These are phyloP conservation scores for Cairina moschata DNA, from an alignment of 2,113 vertebrate genomes.

Conservation along the genomic window DNA sequence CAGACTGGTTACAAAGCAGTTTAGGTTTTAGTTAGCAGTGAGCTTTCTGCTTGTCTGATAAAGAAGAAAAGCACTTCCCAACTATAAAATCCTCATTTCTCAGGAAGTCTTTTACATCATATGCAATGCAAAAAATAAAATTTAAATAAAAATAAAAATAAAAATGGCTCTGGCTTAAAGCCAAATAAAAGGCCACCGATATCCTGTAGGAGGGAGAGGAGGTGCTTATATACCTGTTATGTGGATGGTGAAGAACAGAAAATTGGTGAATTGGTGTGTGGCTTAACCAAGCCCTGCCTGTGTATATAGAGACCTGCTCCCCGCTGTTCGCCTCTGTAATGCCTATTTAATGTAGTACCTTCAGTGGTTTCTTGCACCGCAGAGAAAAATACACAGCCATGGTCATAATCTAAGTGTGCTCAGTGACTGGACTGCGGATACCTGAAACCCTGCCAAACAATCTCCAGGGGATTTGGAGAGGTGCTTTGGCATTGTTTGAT, in stretches of 20 bases:
- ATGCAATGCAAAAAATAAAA: too few species aligned
- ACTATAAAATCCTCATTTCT: neutral
- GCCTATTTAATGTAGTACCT: neutral
- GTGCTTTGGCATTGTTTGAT: neutral
- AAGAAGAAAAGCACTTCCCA: neutral
- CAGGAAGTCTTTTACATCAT: neutral
- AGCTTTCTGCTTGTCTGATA: neutral
- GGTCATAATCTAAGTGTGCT: neutral
- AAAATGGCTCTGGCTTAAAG: neutral
- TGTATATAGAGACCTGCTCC: neutral
- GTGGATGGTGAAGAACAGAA: fast-evolving
- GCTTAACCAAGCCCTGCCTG: neutral
- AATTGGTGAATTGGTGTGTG: neutral
- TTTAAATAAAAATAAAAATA: neutral
- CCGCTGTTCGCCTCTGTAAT: neutral
- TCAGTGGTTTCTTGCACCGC: fast-evolving
- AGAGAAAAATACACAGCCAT: neutral
- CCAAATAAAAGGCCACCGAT: fast-evolving
- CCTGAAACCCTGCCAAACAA: neutral
- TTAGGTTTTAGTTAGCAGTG: neutral
- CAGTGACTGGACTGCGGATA: neutral
- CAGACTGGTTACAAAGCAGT: neutral
- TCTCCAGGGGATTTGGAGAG: neutral
- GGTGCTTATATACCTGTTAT: neutral
- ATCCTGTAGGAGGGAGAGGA: neutral